Base-by-base conservation (phyloP, 1,140 invertebrate genomes). In the Rhizoglyphus robini region DNA sequence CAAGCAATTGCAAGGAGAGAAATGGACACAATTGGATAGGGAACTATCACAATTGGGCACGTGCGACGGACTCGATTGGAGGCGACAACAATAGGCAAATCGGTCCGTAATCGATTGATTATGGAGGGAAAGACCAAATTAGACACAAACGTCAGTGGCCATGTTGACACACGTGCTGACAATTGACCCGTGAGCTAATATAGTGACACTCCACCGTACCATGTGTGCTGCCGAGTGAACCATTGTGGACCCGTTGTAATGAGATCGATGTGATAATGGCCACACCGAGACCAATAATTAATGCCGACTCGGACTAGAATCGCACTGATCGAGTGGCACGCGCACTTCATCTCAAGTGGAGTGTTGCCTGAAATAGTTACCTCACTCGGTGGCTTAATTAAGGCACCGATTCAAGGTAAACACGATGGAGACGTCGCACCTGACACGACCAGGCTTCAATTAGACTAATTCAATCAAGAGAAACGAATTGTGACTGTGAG, bases 101-200 rank as follows among this genome's bases (percentile, higher is more conserved):
- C 8, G 51, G 51, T 8, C 31, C 51, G 20, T 54, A 54, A 54
- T 54, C 51, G 51, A 54, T 54, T 54, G 51, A 54, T 54, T 54
- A 32, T 5, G 51, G 8, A 23, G 20, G 23, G 8, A 32, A 15
- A 27, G 51, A 54, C 8, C 23, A 20, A 54, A 54, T 54, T 54
- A 54, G 51, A 32, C 23, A 5, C 51, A 8, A 54, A 54, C 23
- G 51, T 27, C 15, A 54, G n/a, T n/a, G n/a, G n/a, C n/a, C n/a
- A 54, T 54, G 51, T 54, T 54, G 8, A 54, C 51, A 54, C 51
- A 54, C 51, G 51, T 54, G 51, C 51, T 54, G 51, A 32, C 51
- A 54, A 5, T 8, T 20, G 20, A 54, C 51, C 8, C 51, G 20
- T 20, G 20, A 27, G 8, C 8, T 15, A 54, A 54, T 20, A 25